Evolutionary conservation across 2,113 vertebrate species (phyloP).

Genomic region (Brachypodius melanocephalos): DNA sequence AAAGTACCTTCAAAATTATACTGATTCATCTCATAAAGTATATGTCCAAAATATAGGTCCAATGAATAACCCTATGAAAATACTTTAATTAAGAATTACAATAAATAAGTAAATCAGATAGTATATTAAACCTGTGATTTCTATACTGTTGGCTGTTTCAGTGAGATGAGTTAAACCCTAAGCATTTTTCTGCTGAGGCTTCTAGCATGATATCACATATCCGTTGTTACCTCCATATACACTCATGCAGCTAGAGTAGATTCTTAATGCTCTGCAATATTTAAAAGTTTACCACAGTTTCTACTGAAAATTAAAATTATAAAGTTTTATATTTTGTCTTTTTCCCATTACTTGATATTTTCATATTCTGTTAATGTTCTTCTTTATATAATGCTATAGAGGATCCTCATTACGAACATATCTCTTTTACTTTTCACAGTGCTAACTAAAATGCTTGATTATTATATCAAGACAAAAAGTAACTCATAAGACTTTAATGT

Average conservation of each 20-base stretch:
- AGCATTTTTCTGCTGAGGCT: background rate
- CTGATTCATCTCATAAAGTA: fast-evolving
- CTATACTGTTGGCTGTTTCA: background rate
- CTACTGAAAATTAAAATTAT: background rate
- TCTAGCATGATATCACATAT: background rate
- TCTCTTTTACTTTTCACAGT: background rate
- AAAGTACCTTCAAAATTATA: background rate
- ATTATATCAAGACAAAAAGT: background rate
- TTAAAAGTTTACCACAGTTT: background rate
- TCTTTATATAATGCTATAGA: fast-evolving
- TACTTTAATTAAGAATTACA: background rate
- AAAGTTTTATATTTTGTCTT: background rate
- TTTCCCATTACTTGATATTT: background rate
- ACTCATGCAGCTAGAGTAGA: background rate
- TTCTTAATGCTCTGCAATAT: background rate
- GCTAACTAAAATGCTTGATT: background rate
- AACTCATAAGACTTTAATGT: background rate
- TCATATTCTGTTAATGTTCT: background rate
- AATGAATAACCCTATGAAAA: background rate
- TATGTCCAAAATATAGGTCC: background rate
- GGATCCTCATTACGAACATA: background rate
- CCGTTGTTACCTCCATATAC: background rate
- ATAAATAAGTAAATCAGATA: background rate
- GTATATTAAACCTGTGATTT: background rate
- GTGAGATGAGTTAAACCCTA: background rate